phyloP scores from a whole-genome alignment of 2,113 vertebrate species.

The Cairina moschata region DNA sequence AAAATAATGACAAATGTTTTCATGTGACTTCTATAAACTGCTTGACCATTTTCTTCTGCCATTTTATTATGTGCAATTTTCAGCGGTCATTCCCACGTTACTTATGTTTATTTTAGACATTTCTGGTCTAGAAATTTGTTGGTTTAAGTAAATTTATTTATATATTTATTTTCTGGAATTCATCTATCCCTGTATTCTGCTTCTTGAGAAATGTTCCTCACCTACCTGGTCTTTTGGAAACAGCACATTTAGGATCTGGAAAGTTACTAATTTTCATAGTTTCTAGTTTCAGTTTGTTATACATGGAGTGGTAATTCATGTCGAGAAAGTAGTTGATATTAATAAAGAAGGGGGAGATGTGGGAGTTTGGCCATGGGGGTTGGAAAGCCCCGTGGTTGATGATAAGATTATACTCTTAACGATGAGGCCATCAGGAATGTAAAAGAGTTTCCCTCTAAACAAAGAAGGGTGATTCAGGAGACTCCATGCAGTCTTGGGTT shows the following conservation, averaged over 20 bases:
- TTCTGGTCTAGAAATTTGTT: background rate
- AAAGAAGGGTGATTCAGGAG: too few relatives aligned
- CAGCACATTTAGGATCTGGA: background rate
- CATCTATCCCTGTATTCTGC: background rate
- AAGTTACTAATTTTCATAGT: background rate
- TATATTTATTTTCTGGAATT: background rate
- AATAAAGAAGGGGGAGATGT: too few relatives aligned
- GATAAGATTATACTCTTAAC: too few relatives aligned
- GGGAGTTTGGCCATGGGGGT: too few relatives aligned
- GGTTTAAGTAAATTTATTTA: background rate
- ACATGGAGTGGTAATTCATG: too few relatives aligned
- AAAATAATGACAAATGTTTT: background rate
- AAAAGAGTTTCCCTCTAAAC: too few relatives aligned
- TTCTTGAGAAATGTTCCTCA: slow-evolving; percentile 25
- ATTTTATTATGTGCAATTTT: background rate
- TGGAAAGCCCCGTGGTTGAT: too few relatives aligned
- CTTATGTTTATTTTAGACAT: background rate
- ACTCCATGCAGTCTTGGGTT: too few relatives aligned
- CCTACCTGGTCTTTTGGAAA: background rate
- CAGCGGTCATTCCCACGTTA: background rate
- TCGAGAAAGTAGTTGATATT: too few relatives aligned
- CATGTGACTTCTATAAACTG: background rate
- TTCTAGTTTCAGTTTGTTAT: slow-evolving; percentile 9
- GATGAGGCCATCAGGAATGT: too few relatives aligned
- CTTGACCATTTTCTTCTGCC: background rate